phyloP scores from a whole-genome alignment of 2,113 vertebrate species.

The Myodes glareolus region DNA sequence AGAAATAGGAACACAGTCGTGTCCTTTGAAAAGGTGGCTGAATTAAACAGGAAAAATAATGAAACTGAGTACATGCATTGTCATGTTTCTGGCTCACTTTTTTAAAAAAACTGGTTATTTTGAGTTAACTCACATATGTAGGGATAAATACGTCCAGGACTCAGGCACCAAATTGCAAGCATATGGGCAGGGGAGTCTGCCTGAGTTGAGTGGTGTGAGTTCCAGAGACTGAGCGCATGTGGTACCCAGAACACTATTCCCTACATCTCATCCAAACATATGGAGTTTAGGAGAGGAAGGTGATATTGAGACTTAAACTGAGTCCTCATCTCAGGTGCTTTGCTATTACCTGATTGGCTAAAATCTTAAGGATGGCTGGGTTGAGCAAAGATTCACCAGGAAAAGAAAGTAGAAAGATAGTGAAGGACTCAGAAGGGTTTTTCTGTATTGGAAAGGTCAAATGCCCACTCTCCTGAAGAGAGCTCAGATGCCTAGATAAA shows the following conservation, averaged over 20 bases:
- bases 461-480: accelerated
- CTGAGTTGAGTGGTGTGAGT: not conserved
- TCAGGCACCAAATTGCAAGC: not conserved
- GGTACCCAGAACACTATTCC: not conserved
- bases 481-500: not conserved
- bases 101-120: not conserved
- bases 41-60: constrained; percentile 52
- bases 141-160: not conserved
- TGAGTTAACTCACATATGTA: not conserved
- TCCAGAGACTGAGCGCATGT: not conserved
- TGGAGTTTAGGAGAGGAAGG: not conserved
- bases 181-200: not conserved
- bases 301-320: not conserved
- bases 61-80: not conserved
- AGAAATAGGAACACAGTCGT: not conserved
- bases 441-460: not conserved
- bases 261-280: not conserved
- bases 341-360: not conserved
- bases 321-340: not conserved
- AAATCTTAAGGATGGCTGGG: not conserved
- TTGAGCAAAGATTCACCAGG: not conserved
- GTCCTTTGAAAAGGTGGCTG: constrained; percentile 5
- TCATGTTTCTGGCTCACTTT: constrained; percentile 6
- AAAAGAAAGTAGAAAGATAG: not conserved
- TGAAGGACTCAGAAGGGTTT: accelerated